Evolutionary conservation across 2,797 vertebrate species (phyloP), one percentile per base, ranked within the genome.

Genomic region (Champsocephalus gunnari): DNA sequence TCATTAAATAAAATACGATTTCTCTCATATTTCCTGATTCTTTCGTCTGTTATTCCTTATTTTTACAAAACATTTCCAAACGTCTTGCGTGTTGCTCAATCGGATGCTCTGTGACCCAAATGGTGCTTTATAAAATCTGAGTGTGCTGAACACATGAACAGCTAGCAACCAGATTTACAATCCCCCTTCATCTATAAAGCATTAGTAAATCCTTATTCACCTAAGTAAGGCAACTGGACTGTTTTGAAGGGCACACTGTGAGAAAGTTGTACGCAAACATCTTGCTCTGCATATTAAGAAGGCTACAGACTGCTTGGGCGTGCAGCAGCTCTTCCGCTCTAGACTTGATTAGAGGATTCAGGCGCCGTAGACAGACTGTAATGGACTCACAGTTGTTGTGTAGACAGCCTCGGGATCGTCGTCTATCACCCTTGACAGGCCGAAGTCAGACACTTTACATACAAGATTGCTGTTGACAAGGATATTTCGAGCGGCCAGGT

Each of bases 371-470:
- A 74, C 44, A 53, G 66, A 80, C 65, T 80, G 88, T 85, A 88
- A 91, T 88, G 81, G 87, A 94, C 97, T 98, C 95, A 99, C 98
- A 3, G 97, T 98, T 53, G 98, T 99, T 85, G 98, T 98, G 90
- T 99, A 99, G 93, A 99, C 98, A 48, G 98, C 97, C 93, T 99
- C 98, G 1, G 97, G 96, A 90, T 99, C 98, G 64, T 99, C 98
- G 92, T 99, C 98, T 90, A 99, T 97, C 93, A 99, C 96, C 93
- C 98, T 96, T 73, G 98, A 99, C 91, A 99, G 95, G 83, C 98
- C 98, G 65, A 99, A 99, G 94, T 99, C 98, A n/a, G 98, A 99
- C 85, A 99, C 98, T 96, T 99, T 99, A 91, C 98, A 99, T 84
- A 99, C 98, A 61, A 99, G 97, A 91, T 99, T 99, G 94, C 98